Evolutionary conservation across 2,888 invertebrate genomes (phyloP).

Genomic region (Prosapia bicincta): DNA sequence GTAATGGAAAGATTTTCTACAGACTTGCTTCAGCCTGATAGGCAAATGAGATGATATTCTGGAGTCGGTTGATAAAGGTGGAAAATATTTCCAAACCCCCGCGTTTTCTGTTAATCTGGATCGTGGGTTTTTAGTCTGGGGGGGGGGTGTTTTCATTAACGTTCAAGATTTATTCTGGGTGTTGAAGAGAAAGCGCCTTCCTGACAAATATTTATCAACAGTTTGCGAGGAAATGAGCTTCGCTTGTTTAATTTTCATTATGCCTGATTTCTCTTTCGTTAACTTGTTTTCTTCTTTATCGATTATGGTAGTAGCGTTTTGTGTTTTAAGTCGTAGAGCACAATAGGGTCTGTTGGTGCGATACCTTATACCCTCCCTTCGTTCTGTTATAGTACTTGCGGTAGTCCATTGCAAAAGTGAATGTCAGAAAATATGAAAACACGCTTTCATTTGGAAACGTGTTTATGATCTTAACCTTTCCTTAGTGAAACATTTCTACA

Average conservation of each 20-base stretch:
- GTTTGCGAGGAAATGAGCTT: background rate
- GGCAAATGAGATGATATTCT: background rate
- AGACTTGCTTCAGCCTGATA: background rate
- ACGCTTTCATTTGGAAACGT: too few species aligned
- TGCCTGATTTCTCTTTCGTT: background rate
- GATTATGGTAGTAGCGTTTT: too few species aligned
- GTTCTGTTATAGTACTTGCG: too few species aligned
- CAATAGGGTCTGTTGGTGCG: too few species aligned
- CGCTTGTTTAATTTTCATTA: background rate
- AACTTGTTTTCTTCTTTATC: too few species aligned
- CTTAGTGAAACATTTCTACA: too few species aligned
- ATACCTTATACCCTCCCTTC: too few species aligned
- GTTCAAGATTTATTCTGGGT: background rate
- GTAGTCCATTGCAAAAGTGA: too few species aligned
- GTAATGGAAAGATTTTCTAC: background rate
- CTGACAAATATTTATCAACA: background rate
- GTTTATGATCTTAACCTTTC: too few species aligned
- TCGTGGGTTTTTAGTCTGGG: background rate
- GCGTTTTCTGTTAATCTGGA: background rate
- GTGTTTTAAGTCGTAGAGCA: too few species aligned
- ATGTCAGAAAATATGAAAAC: too few species aligned
- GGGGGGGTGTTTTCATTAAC: background rate
- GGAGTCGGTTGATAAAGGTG: background rate
- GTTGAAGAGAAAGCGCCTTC: background rate
- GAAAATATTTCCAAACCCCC: background rate